phyloP scores from a whole-genome alignment of 2,888 invertebrate species.

The Clunio marinus region DNA sequence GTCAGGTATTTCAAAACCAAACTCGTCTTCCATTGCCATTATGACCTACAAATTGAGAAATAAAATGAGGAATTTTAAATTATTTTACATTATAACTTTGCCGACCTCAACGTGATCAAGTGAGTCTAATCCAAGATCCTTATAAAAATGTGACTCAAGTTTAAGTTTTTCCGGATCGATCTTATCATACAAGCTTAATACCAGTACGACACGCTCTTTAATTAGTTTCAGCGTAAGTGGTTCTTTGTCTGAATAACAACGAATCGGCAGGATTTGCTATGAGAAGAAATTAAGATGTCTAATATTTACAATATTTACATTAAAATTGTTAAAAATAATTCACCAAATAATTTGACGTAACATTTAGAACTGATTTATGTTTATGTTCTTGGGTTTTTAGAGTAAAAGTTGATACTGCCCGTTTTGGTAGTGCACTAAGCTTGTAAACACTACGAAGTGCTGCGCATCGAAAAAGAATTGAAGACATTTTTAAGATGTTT shows the following conservation, averaged over 20 bases:
- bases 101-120: constrained; percentile 98
- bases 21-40: constrained; percentile 99
- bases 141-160: constrained; percentile 93
- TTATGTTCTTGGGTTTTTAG: background rate
- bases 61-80: no score
- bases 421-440: background rate
- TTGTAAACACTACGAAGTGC: background rate
- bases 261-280: background rate
- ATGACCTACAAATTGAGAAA: no score
- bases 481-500: constrained; percentile 12
- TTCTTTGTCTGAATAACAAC: constrained; percentile 54
- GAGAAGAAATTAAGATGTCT: background rate
- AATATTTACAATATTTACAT: no score
- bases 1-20: constrained; percentile 98
- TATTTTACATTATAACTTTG: no score
- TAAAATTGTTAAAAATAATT: no score
- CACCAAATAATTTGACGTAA: constrained; percentile 35
- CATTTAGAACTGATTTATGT: constrained; percentile 25
- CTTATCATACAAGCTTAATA: constrained; percentile 97
- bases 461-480: background rate
- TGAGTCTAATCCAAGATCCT: constrained; percentile 95
- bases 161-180: constrained; percentile 84
- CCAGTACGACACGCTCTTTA: constrained; percentile 85
- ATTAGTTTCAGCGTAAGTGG: constrained; percentile 80
- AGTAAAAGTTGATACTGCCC: constrained; percentile 8